Evolutionary conservation across 2,797 vertebrate species (phyloP), one percentile per base, ranked within the genome.

Genomic region (Enteromius treurensis): DNA sequence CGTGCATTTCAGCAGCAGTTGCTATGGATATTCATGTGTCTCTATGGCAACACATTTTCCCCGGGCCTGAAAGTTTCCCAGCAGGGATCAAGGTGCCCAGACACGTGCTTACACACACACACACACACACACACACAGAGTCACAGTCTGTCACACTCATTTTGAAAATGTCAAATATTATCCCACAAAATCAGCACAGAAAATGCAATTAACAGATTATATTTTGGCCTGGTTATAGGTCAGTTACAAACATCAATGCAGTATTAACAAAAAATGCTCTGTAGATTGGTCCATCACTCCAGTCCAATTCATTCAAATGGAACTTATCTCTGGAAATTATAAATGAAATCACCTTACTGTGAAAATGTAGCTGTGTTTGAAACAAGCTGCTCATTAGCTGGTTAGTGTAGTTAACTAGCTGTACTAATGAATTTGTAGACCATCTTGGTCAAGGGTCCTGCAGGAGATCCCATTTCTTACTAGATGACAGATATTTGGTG

Each of bases 41-140:
- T 4, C 96, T 92, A 96, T 95, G 92, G 95, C 93, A 96, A 97
- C 95, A 0, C 84, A 47, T 91, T 91, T 94, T 94, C 91, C 19
- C 90, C 90, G 88, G 89, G 90, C 89, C 58, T 70, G 80, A 91
- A 92, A 93, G 88, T 92, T 94, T 83, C 77, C 45, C 88, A 80
- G 88, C 81, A 84, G 87, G 93, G 90, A 81, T 3, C 77, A 89
- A 88, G 90, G 92, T 88, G 85, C 87, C 86, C 17, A 60, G 51
- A 45, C 73, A 37, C 8, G n/a, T 14, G n/a, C n/a, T 37, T 5
- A 37, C 0, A 70, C 75, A 71, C 60, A 42, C 9, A 77, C 58
- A 58, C 55, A 78, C 71, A 77, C 60, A 32, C 32, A 77, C 58
- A 58, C 53, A 78, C 67, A 55, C 55, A 83, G 4, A 42, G 40